Percentiles rank a stretch among this genome's conserved stretches.
Evolutionary conservation across 2,797 vertebrate species (phyloP).

Genomic region (Dromococcyx pavoninus): DNA sequence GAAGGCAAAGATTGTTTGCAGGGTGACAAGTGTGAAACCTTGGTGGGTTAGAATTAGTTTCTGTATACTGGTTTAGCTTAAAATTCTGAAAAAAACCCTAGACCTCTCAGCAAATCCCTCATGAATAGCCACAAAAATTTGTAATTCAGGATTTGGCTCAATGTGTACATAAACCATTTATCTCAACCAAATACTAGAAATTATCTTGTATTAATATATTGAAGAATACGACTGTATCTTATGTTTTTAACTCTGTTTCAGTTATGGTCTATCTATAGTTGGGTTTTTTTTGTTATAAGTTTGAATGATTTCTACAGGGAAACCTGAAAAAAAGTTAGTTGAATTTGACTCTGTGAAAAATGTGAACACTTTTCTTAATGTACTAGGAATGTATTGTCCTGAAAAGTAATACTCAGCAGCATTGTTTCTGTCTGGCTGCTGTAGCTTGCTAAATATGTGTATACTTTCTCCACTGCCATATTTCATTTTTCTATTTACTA

Average conservation of each 20-base stretch:
- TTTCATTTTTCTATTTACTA: constrained; percentile 23
- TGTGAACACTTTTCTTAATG: background rate
- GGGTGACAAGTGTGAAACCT: background rate
- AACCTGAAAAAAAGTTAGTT: background rate
- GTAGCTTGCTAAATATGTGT: background rate
- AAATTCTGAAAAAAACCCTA: background rate
- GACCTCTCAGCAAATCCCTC: background rate
- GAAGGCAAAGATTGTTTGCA: background rate
- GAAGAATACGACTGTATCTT: background rate
- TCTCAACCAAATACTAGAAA: background rate
- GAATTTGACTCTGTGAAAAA: constrained; percentile 6
- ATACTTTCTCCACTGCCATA: background rate
- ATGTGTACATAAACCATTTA: background rate
- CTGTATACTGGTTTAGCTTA: background rate
- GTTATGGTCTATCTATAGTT: background rate
- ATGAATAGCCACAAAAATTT: background rate
- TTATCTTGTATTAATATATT: background rate
- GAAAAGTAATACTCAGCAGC: background rate
- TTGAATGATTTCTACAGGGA: background rate
- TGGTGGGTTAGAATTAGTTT: background rate
- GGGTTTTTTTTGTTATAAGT: background rate
- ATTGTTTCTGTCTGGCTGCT: background rate
- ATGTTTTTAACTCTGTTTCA: background rate
- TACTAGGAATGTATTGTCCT: background rate
- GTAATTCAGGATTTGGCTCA: background rate